Evolutionary conservation across 2,888 invertebrate species (phyloP).

Genomic region (Agrotis puta): DNA sequence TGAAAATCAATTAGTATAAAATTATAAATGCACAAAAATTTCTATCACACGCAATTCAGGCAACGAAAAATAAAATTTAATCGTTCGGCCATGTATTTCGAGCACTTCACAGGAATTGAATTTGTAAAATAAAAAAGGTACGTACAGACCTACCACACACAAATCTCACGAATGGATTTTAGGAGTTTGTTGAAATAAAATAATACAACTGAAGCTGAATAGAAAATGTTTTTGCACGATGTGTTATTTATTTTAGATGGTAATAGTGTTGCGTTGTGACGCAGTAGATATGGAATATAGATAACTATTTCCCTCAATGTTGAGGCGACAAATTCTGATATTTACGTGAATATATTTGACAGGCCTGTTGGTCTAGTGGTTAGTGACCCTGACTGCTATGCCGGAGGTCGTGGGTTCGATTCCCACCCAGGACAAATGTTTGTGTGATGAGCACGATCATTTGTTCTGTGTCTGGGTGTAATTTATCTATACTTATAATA

Average conservation of each 20-base stretch:
- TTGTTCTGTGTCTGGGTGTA: too few relatives aligned
- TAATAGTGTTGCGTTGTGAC: constrained; percentile 19
- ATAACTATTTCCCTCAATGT: constrained; percentile 28
- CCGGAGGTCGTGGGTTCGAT: too few relatives aligned
- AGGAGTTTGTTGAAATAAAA: constrained; percentile 48
- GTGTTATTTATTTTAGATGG: constrained; percentile 36
- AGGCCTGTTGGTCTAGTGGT: too few relatives aligned
- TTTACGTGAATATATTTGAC: constrained; percentile 20
- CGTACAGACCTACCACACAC: constrained; percentile 7
- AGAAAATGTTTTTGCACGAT: constrained; percentile 48
- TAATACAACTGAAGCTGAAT: constrained; percentile 36
- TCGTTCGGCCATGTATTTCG: constrained; percentile 39
- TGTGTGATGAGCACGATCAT: too few relatives aligned
- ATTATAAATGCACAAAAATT: constrained; percentile 55
- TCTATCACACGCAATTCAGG: constrained; percentile 42
- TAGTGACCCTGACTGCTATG: too few relatives aligned
- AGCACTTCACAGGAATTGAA: constrained; percentile 58
- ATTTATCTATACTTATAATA: too few relatives aligned
- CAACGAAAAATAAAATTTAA: constrained; percentile 44
- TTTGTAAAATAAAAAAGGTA: constrained; percentile 33
- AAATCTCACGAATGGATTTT: constrained; percentile 41
- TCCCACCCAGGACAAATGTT: too few relatives aligned
- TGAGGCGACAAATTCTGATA: constrained; percentile 6
- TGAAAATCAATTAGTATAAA: constrained; percentile 46
- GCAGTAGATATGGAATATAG: constrained; percentile 39